Percentiles rank a stretch among this genome's conserved stretches.
phyloP scores from a whole-genome alignment of 30 jellyfish, hydroid and myxozoan species.

The Cassiopea xamachana region DNA sequence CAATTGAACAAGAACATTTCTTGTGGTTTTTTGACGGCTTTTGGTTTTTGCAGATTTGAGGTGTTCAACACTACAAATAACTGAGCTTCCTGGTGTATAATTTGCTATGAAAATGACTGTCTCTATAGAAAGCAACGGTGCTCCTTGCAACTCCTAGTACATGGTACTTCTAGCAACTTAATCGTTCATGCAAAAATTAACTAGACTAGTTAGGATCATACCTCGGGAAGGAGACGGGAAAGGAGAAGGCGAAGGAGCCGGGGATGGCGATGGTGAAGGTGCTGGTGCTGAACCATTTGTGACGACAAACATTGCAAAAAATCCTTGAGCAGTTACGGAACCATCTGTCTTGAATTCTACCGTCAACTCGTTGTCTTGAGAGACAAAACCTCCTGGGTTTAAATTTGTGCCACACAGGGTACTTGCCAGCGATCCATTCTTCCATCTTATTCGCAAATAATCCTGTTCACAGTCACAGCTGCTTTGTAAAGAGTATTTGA shows the following conservation, averaged over 20 bases:
- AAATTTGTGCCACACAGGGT: not conserved
- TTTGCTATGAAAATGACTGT: too few relatives aligned
- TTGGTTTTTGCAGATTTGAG: too few relatives aligned
- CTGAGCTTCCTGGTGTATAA: too few relatives aligned
- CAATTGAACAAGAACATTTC: too few relatives aligned
- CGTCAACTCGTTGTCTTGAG: slow-evolving; percentile 21
- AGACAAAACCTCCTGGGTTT: slow-evolving; percentile 16
- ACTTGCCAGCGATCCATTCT: not conserved
- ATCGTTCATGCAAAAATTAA: too few relatives aligned
- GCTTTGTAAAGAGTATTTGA: not conserved
- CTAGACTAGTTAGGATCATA: too few relatives aligned
- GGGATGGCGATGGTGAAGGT: not conserved
- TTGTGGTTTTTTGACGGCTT: too few relatives aligned
- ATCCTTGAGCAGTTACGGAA: not conserved
- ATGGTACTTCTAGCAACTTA: too few relatives aligned
- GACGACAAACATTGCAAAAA: not conserved
- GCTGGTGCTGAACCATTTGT: not conserved
- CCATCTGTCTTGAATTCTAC: slow-evolving; percentile 24
- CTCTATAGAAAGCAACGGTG: too few relatives aligned
- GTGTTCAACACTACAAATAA: too few relatives aligned
- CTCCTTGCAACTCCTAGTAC: too few relatives aligned
- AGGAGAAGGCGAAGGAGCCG: not conserved
- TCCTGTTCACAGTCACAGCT: slow-evolving; percentile 2
- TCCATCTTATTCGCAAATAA: not conserved
- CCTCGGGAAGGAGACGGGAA: not conserved